phyloP scores from a whole-genome alignment of 2,113 vertebrate species.

The Gymnobelideus leadbeateri region DNA sequence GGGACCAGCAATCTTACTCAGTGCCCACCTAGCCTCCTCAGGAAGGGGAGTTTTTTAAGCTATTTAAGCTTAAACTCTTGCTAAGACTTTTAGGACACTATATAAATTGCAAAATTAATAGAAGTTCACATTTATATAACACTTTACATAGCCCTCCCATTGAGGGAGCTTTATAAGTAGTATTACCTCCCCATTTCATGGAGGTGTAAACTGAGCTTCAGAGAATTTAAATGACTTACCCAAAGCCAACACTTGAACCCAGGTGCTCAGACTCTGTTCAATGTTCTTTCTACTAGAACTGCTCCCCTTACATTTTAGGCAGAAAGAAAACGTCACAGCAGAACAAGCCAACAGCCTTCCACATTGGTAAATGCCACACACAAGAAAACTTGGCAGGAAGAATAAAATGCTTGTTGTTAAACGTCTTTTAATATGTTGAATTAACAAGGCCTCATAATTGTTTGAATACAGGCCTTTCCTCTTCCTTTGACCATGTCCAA shows the following conservation, averaged over 20 bases:
- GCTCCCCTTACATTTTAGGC: neutral
- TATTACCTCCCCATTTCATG: neutral
- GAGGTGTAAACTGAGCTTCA: neutral
- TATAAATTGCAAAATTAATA: neutral
- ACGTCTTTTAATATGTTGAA: neutral
- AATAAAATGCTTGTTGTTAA: neutral
- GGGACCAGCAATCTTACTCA: no score
- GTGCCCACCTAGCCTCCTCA: no score
- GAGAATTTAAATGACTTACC: neutral
- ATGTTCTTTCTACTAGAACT: neutral
- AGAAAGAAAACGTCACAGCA: neutral
- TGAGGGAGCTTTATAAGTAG: neutral
- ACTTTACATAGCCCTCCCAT: neutral
- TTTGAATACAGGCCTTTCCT: constrained; percentile 61
- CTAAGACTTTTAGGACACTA: neutral
- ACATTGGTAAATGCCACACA: neutral
- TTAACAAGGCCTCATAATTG: constrained; percentile 22
- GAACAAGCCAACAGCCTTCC: neutral
- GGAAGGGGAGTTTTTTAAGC: neutral
- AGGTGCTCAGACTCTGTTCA: neutral
- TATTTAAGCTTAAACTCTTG: neutral
- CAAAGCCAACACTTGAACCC: neutral
- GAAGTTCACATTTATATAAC: neutral
- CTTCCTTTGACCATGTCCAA: constrained; percentile 11
- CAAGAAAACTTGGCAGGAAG: neutral